phyloP scores from a whole-genome alignment of 2,797 vertebrate genomes.

The Mormyrops attenuatus region DNA sequence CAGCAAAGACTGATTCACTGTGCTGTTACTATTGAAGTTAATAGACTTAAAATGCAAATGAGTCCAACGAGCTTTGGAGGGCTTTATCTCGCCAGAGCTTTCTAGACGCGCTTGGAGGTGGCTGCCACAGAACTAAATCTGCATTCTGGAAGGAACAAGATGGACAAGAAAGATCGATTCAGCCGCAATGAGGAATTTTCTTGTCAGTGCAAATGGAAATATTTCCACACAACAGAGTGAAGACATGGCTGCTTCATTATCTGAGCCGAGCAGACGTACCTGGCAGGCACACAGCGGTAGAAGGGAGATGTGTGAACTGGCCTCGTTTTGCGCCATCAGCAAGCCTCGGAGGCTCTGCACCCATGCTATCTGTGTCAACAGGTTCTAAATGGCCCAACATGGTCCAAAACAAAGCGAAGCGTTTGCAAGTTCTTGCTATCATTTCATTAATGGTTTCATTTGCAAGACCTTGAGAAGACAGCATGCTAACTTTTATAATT shows the following conservation, averaged over 20 bases:
- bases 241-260: slow-evolving; percentile 68
- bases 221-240: slow-evolving; percentile 67
- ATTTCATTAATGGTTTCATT: slow-evolving; percentile 50
- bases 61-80: slow-evolving; percentile 60
- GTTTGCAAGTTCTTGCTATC: slow-evolving; percentile 62
- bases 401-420: slow-evolving; percentile 58
- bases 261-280: slow-evolving; percentile 69
- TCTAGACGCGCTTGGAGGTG: slow-evolving; percentile 59
- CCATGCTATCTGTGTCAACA: slow-evolving; percentile 76
- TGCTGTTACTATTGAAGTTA: slow-evolving; percentile 44
- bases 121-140: slow-evolving; percentile 60
- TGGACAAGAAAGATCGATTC: slow-evolving; percentile 74
- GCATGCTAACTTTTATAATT: slow-evolving; percentile 14
- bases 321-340: slow-evolving; percentile 60
- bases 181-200: slow-evolving; percentile 71
- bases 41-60: slow-evolving; percentile 61
- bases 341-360: slow-evolving; percentile 62
- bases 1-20: not conserved
- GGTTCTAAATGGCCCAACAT: slow-evolving; percentile 67
- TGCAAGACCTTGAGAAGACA: not conserved
- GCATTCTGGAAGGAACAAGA: slow-evolving; percentile 74
- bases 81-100: slow-evolving; percentile 62
- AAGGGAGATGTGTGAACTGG: slow-evolving; percentile 62
- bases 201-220: slow-evolving; percentile 76
- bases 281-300: slow-evolving; percentile 65